Base-by-base conservation (phyloP, 2,113 vertebrate genomes). In the Zapornia atra region DNA sequence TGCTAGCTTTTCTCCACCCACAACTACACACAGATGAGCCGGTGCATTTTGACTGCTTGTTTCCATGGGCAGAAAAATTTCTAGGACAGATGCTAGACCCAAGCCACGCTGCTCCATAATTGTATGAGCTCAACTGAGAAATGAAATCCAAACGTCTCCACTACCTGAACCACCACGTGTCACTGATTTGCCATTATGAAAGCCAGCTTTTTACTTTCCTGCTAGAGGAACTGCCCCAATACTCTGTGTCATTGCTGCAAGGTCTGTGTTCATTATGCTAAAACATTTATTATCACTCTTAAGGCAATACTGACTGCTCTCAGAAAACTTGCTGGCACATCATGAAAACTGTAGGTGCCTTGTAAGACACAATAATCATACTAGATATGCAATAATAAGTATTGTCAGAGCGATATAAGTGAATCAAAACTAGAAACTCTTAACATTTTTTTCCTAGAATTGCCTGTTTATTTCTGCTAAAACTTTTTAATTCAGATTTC, bases 191-290 rank as follows among this genome's bases (percentile, higher is more conserved):
- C 33, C 17, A 29, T 57, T 15, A 75, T 11, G 44, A 88, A 86
- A 88, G 38, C 3, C 20, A 44, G 2, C 40, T 86, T 86, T 57
- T 48, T 31, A 44, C 12, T 77, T 61, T 56, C 63, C n/a, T 66
- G 28, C 21, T 26, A 61, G 12, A 46, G 3, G 3, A 86, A 72
- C 17, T 78, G 50, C 20, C 51, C 17, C n/a, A 90, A 59, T 15
- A 34, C 5, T 46, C 9, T 60, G 44, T 31, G 26, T 28, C 64
- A 31, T 44, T 63, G 14, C 25, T 72, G 79, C 20, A 72, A 76
- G 34, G 11, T 50, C 20, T 3, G 0, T 7, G 8, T 36, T 82
- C 2, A 0, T 65, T 56, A 66, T 11, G 11, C 8, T 77, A 36
- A 80, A 92, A 48, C 10, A 34, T 42, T 81, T 59, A n/a, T 46